Conservation (phyloP, 2,888 invertebrate genomes). For the Sinelater perroti region DNA sequence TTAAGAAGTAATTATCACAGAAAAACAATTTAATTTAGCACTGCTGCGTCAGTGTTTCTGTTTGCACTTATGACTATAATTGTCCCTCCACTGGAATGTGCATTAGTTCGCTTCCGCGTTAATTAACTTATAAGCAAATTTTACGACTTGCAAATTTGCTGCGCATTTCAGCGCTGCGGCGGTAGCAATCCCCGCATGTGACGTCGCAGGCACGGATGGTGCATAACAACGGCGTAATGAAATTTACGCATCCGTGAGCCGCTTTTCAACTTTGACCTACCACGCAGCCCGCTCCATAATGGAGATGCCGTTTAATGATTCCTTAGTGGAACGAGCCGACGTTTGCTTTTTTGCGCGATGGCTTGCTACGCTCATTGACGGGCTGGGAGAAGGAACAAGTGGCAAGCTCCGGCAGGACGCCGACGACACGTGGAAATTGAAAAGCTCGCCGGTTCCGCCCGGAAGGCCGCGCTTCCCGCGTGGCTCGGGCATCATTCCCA, state of each 20-base stretch:
- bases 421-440: slow-evolving; percentile 20
- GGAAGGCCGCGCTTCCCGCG: too few relatives aligned
- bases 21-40: too few relatives aligned
- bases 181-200: slow-evolving; percentile 12
- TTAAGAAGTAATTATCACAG: too few relatives aligned
- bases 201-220: slow-evolving; percentile 1
- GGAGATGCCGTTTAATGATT: slow-evolving; percentile 25
- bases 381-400: slow-evolving; percentile 12
- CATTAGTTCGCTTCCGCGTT: too few relatives aligned
- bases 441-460: slow-evolving; percentile 19
- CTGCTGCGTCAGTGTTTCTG: too few relatives aligned
- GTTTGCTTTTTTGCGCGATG: slow-evolving; percentile 3
- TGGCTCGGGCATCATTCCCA: slow-evolving; percentile 24
- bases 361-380: slow-evolving; percentile 4
- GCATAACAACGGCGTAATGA: slow-evolving; percentile 11
- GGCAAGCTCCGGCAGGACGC: slow-evolving; percentile 12
- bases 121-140: too few relatives aligned
- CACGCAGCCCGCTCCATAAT: slow-evolving; percentile 24
- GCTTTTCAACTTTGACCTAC: slow-evolving; percentile 28
- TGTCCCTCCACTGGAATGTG: too few relatives aligned
- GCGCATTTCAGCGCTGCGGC: too few relatives aligned
- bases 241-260: slow-evolving; percentile 22
- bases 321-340: slow-evolving; percentile 20
- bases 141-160: too few relatives aligned
- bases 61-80: too few relatives aligned